These are phyloP conservation scores for Torymus auratus DNA, from an alignment of 2,888 invertebrate genomes.

Conservation along the genomic window DNA sequence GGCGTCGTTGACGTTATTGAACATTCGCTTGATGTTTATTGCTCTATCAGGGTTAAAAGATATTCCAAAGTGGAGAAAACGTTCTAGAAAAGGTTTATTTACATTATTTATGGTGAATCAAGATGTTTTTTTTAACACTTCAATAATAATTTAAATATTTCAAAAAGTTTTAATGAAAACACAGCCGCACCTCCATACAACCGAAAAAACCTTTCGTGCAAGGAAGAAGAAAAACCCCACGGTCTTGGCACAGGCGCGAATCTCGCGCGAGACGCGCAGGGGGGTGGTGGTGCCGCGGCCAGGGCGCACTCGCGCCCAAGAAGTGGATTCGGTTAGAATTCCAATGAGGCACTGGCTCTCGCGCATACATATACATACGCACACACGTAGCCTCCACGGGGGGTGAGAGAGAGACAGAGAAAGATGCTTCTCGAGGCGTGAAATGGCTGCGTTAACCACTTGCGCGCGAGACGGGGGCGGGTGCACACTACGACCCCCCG, in stretches of 20 bases:
- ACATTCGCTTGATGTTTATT: too few species aligned
- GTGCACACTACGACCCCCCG: constrained; percentile 42
- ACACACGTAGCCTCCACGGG: neutral
- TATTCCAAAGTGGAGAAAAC: too few species aligned
- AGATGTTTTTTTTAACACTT: too few species aligned
- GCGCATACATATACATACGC: constrained; percentile 62
- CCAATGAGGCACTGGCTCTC: constrained; percentile 68
- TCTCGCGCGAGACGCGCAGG: neutral
- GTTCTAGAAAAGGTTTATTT: too few species aligned
- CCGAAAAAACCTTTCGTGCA: too few species aligned
- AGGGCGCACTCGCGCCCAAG: constrained; percentile 32
- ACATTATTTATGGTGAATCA: too few species aligned
- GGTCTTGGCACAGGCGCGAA: constrained; percentile 34
- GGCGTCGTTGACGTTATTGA: too few species aligned
- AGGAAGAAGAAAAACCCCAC: neutral
- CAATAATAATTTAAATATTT: too few species aligned
- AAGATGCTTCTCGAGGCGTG: constrained; percentile 73
- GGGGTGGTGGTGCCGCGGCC: neutral
- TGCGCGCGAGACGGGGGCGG: constrained; percentile 57
- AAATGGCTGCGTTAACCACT: constrained; percentile 77
- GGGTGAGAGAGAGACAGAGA: constrained; percentile 59
- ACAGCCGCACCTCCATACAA: too few species aligned
- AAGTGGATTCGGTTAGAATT: constrained; percentile 73
- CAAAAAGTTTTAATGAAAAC: too few species aligned
- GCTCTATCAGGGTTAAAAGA: too few species aligned